Conservation (phyloP, 1,140 invertebrate genomes). For the Drosophila sechellia region DNA sequence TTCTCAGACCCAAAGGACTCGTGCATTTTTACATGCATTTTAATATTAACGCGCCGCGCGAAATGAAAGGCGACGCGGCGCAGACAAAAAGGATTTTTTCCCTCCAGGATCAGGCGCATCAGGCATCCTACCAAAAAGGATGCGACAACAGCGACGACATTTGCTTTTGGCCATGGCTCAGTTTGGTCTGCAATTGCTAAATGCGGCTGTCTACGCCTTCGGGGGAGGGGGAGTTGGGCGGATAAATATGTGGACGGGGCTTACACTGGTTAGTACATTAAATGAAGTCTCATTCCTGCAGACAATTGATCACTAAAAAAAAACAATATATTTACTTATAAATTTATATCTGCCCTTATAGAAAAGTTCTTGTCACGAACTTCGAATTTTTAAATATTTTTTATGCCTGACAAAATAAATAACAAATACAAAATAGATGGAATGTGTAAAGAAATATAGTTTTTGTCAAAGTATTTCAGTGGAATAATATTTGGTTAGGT, state of each 20-base stretch:
- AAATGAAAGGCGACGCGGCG: conserved; percentile 64
- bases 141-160: conserved; percentile 47
- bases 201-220: conserved; percentile 56
- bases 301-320: conserved; percentile 15
- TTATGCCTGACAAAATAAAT: too few relatives aligned
- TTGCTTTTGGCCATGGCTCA: conserved; percentile 72
- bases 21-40: conserved; percentile 80
- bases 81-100: conserved; percentile 76
- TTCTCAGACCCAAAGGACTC: conserved; percentile 32
- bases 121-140: conserved; percentile 57
- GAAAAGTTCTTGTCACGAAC: too few relatives aligned
- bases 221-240: conserved; percentile 10
- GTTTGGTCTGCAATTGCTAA: conserved; percentile 65
- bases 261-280: conserved; percentile 64
- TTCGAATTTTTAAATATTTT: too few relatives aligned
- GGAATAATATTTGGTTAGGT: too few relatives aligned
- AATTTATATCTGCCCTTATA: too few relatives aligned
- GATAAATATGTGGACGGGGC: neutral
- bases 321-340: conserved; percentile 1
- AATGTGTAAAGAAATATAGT: too few relatives aligned
- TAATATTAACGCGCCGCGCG: conserved; percentile 70
- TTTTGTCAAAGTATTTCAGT: too few relatives aligned
- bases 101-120: neutral
- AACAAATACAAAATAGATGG: too few relatives aligned
- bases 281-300: conserved; percentile 69